A percentile compares a stretch with the other conserved stretches of the same genome.
phyloP scores from a whole-genome alignment of 2,888 invertebrate genomes.

The Cylindroiulus punctatus region DNA sequence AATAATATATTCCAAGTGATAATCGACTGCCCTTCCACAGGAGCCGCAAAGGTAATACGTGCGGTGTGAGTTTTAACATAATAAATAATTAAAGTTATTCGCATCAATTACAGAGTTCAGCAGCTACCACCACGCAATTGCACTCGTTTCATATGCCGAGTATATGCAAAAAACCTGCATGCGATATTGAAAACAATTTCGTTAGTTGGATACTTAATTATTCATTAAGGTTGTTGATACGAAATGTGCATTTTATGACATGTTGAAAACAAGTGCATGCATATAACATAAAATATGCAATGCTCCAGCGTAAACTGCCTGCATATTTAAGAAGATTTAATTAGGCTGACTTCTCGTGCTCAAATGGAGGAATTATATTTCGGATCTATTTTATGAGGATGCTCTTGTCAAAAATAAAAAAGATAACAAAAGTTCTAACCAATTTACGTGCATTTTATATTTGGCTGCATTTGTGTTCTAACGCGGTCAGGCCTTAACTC shows the following conservation, averaged over 20 bases:
- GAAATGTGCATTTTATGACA: constrained; percentile 27
- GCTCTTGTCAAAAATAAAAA: neutral
- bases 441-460: neutral
- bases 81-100: constrained; percentile 12
- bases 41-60: neutral
- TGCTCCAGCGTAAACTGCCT: constrained; percentile 19
- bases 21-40: neutral
- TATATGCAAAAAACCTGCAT: neutral
- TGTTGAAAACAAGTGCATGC: neutral
- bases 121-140: neutral
- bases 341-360: neutral
- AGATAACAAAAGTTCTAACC: neutral
- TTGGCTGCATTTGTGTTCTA: neutral
- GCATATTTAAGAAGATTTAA: constrained; percentile 7
- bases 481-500: too few species aligned
- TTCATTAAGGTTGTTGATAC: constrained; percentile 13
- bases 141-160: neutral
- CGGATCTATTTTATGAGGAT: constrained; percentile 19
- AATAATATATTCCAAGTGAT: neutral
- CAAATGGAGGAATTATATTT: constrained; percentile 9
- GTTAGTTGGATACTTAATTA: constrained; percentile 27
- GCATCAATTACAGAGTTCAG: constrained; percentile 26
- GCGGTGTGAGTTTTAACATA: neutral
- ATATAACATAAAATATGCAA: constrained; percentile 1
- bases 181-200: constrained; percentile 21